Evolutionary conservation across 1,140 invertebrate genomes (phyloP), one percentile per base, ranked within the genome.

Genomic region (Drosophila quadrilineata): DNA sequence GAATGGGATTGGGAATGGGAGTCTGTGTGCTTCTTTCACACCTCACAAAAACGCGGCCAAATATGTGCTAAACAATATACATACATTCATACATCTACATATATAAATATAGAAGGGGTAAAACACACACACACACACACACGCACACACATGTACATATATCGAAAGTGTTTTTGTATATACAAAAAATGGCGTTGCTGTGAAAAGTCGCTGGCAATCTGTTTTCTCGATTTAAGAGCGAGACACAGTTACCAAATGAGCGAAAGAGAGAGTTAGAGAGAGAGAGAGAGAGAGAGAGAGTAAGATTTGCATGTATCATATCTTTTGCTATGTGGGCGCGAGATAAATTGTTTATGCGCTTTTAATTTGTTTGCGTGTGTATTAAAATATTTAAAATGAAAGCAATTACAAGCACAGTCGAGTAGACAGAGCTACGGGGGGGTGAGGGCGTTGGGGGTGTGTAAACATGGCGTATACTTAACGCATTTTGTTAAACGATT

Each of bases 341-440:
- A 71, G 57, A 69, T 76, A 53, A 80, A 80, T 80, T 72, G 72
- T 40, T 72, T 36, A 49, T 72, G 57, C 62, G 52, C 50, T 72
- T 72, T 63, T 43, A 53, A 65, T 63, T 63, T 75, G 68, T 75
- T 80, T 60, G 58, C 76, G 54, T 54, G 60, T 75, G 46, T 75
- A 75, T 70, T 54, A 49, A 71, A 58, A 63, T 76, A 71, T 80
- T 71, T 82, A 49, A 76, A 84, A 60, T 40, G 28, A 38, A 64
- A 69, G 31, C 52, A 56, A 56, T 41, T 38, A 45, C 6, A 19
- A 10, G 3, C 14, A 2, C 8, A 14, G 5, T 1, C 6, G 3
- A 1, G 19, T 3, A 28, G 1, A 2, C 6, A 3, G 12, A 19
- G 10, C n/a, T n/a, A n/a, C n/a, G n/a, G 1, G n/a, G 3, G 12